Evolutionary conservation across 2,888 invertebrate genomes (phyloP).

Genomic region (Cremastinae sp.): DNA sequence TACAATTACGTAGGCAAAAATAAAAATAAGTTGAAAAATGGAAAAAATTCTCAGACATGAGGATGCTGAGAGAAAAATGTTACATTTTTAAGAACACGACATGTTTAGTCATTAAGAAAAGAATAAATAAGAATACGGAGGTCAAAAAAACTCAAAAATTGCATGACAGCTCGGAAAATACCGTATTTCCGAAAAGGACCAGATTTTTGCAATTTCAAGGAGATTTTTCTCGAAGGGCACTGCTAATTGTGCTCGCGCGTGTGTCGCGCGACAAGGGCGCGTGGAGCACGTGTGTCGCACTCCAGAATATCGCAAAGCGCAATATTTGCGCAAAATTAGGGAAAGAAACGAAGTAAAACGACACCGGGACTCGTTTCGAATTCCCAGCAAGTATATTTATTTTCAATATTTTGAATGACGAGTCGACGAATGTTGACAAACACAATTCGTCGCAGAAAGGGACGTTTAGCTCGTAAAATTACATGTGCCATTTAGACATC

Average conservation of each 20-base stretch:
- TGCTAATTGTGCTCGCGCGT: constrained; percentile 22
- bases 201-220: constrained; percentile 19
- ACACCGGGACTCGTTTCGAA: background rate
- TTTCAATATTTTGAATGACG: constrained; percentile 63
- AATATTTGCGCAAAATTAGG: constrained; percentile 24
- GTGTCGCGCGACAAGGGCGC: constrained; percentile 40
- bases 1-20: too few relatives aligned
- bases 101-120: too few relatives aligned
- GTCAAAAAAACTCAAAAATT: constrained; percentile 1
- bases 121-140: too few relatives aligned
- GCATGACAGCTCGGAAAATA: background rate
- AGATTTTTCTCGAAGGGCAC: constrained; percentile 29
- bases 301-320: background rate
- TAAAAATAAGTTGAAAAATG: too few relatives aligned
- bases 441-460: background rate
- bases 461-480: background rate
- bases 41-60: too few relatives aligned
- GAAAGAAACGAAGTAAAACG: background rate
- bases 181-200: background rate
- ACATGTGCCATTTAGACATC: too few relatives aligned
- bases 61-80: too few relatives aligned
- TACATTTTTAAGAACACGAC: too few relatives aligned
- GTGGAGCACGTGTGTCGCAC: constrained; percentile 39
- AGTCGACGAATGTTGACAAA: constrained; percentile 12
- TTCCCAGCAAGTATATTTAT: background rate